These are phyloP conservation scores for Ormyrus thymus DNA, from an alignment of 2,888 invertebrate genomes.

Conservation along the genomic window DNA sequence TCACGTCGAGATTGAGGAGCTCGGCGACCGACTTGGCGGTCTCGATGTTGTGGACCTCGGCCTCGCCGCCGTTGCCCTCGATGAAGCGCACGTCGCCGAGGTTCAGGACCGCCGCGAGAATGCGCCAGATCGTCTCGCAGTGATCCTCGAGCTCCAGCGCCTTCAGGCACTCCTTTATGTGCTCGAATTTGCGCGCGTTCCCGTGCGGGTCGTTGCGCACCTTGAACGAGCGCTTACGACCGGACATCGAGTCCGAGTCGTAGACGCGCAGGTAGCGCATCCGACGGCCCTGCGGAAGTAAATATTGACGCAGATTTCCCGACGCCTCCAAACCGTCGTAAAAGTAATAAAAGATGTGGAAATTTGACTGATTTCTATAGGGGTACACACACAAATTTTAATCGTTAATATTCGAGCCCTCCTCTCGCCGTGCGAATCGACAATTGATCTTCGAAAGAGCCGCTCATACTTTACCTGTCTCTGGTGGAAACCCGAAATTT, in stretches of 20 bases:
- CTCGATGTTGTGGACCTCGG: slow-evolving; percentile 85
- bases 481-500: slow-evolving; percentile 90
- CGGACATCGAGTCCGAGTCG: slow-evolving; percentile 75
- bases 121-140: slow-evolving; percentile 82
- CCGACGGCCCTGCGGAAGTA: slow-evolving; percentile 81
- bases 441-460: slow-evolving; percentile 4
- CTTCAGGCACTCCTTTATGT: slow-evolving; percentile 80
- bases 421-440: too few relatives aligned
- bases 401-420: slow-evolving; percentile 9
- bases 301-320: slow-evolving; percentile 81
- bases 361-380: slow-evolving; percentile 88
- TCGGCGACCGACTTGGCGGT: slow-evolving; percentile 82
- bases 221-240: slow-evolving; percentile 78
- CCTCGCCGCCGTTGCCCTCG: slow-evolving; percentile 80
- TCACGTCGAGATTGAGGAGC: slow-evolving; percentile 85
- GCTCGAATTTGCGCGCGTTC: slow-evolving; percentile 81
- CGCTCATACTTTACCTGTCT: slow-evolving; percentile 79
- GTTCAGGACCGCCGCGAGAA: slow-evolving; percentile 85
- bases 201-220: slow-evolving; percentile 81
- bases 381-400: not conserved
- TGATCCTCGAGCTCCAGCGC: slow-evolving; percentile 85
- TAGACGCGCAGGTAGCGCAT: slow-evolving; percentile 85
- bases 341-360: slow-evolving; percentile 92
- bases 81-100: slow-evolving; percentile 88
- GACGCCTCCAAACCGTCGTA: slow-evolving; percentile 88